Percentiles rank a stretch among this genome's conserved stretches.
phyloP scores from a whole-genome alignment of 2,113 vertebrate species.

The Callorhinus ursinus region DNA sequence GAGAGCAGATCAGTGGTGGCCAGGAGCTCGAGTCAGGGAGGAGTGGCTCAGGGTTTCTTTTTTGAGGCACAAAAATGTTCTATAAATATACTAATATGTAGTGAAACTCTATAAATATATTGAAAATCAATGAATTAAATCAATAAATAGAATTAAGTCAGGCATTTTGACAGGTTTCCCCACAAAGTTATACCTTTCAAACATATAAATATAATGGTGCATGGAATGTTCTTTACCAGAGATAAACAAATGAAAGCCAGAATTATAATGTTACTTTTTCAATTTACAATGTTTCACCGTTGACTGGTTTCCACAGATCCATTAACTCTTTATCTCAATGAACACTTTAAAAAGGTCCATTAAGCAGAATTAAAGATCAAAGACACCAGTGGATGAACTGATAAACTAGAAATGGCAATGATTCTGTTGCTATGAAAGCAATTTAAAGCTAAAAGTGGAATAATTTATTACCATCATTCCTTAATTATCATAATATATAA shows the following conservation, averaged over 20 bases:
- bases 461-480: neutral
- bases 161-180: neutral
- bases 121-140: neutral
- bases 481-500: neutral
- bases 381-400: neutral
- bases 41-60: neutral
- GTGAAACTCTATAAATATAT: neutral
- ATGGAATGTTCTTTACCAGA: neutral
- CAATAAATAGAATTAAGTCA: neutral
- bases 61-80: neutral
- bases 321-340: neutral
- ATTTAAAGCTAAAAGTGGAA: constrained; percentile 13
- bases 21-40: neutral
- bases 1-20: neutral
- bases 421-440: neutral
- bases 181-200: neutral
- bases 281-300: neutral
- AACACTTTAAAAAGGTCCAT: neutral
- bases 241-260: neutral
- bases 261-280: constrained; percentile 1
- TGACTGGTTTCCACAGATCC: neutral
- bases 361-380: constrained; percentile 18
- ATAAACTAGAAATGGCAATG: neutral
- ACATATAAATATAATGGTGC: neutral
- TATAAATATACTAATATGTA: neutral